A percentile compares a stretch with the other conserved stretches of the same genome.
Conservation (phyloP, 2,888 invertebrate species). For the Eilema caniola region DNA sequence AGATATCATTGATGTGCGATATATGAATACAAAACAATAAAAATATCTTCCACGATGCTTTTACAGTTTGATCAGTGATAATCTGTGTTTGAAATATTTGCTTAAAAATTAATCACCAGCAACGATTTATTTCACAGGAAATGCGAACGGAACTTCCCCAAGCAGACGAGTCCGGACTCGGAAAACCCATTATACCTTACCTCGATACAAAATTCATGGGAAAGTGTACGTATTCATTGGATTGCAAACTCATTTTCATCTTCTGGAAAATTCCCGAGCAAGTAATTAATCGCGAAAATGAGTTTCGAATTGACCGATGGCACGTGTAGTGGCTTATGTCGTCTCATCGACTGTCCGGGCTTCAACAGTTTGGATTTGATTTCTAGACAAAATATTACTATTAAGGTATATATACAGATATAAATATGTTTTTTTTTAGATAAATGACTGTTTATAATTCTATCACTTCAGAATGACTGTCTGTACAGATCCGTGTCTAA, state of each 20-base stretch:
- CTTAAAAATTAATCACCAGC: background rate
- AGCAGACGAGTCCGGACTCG: background rate
- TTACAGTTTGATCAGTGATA: background rate
- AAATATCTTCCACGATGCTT: no score
- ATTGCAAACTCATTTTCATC: conserved; percentile 4
- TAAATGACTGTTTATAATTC: no score
- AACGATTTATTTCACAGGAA: background rate
- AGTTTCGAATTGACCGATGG: background rate
- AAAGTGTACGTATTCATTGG: conserved; percentile 4
- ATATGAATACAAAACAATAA: no score
- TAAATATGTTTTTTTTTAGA: no score
- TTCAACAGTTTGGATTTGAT: background rate
- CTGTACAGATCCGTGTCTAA: no score
- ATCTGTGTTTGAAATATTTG: background rate
- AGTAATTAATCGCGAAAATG: conserved; percentile 1
- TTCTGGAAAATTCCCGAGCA: background rate
- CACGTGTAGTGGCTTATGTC: background rate
- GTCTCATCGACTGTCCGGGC: background rate
- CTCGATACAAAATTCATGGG: conserved; percentile 1
- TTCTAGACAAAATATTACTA: no score
- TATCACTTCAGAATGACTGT: no score
- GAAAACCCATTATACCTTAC: background rate
- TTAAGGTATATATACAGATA: no score
- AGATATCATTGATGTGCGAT: no score
- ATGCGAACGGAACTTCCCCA: background rate